Conservation (phyloP, 2,113 vertebrate species). For the Cyprinodon tularosa region DNA sequence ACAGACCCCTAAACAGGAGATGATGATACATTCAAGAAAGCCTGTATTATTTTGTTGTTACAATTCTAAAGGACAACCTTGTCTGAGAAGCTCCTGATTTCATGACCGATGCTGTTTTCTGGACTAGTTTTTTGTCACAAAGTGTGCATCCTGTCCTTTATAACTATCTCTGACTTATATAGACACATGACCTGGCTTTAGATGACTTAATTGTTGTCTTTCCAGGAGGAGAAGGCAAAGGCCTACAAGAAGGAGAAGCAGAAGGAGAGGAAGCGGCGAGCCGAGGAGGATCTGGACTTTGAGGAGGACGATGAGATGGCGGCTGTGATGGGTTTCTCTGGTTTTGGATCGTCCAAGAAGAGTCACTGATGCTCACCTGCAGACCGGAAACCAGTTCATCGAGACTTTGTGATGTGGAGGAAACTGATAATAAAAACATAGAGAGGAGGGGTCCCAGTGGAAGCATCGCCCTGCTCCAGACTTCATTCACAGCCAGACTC, state of each 20-base stretch:
- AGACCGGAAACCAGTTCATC: neutral
- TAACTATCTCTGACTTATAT: neutral
- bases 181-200: too few relatives aligned
- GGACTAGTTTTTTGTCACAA: neutral
- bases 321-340: conserved; percentile 98
- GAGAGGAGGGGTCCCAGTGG: neutral
- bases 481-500: conserved; percentile 7
- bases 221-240: conserved; percentile 96
- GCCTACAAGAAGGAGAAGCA: conserved; percentile 98
- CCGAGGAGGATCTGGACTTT: conserved; percentile 91
- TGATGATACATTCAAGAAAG: too few relatives aligned
- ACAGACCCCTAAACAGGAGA: too few relatives aligned
- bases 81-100: too few relatives aligned
- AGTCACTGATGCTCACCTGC: conserved; percentile 80
- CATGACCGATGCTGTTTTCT: neutral
- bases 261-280: conserved; percentile 93
- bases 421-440: neutral
- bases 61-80: too few relatives aligned
- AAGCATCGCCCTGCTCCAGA: neutral
- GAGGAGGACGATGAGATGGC: conserved; percentile 98
- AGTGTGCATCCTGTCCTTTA: neutral
- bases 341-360: conserved; percentile 95
- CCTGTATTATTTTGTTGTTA: too few relatives aligned
- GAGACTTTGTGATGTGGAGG: neutral
- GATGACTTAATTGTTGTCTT: neutral